These are phyloP conservation scores for Falco columbarius DNA, from an alignment of 2,797 vertebrate genomes.

Conservation along the genomic window DNA sequence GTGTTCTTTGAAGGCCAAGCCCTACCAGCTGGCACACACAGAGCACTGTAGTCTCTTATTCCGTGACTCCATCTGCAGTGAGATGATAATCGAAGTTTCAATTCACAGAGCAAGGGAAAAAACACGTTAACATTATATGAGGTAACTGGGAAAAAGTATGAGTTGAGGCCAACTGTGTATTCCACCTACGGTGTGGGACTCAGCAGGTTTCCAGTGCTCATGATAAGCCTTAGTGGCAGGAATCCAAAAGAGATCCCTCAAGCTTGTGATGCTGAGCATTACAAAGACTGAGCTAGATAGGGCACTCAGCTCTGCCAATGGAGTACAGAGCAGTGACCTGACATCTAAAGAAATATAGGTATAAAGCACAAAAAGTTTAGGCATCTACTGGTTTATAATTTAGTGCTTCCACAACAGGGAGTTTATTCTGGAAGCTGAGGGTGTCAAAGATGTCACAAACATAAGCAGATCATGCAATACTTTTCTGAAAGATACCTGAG, in stretches of 20 bases:
- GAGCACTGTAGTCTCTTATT: background rate
- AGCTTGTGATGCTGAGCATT: background rate
- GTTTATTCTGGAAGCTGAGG: background rate
- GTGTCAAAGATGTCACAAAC: background rate
- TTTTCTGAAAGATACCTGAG: background rate
- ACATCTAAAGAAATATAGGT: background rate
- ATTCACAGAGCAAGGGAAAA: constrained; percentile 1
- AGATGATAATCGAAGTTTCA: background rate
- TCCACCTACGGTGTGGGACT: background rate
- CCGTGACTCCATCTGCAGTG: background rate
- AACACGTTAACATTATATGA: background rate
- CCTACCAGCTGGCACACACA: background rate
- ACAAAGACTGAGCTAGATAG: background rate
- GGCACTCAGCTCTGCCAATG: background rate
- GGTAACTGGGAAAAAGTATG: background rate
- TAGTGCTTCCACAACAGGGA: background rate
- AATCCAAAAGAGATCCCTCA: background rate
- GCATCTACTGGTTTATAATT: background rate
- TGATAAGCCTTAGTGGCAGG: background rate
- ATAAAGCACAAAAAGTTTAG: background rate
- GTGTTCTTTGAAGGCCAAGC: background rate
- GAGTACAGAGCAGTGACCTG: constrained; percentile 1
- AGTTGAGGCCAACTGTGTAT: background rate
- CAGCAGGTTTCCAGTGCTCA: background rate
- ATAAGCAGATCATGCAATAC: background rate